Base-by-base conservation (phyloP, 2,888 invertebrate genomes). In the Thera britannica region DNA sequence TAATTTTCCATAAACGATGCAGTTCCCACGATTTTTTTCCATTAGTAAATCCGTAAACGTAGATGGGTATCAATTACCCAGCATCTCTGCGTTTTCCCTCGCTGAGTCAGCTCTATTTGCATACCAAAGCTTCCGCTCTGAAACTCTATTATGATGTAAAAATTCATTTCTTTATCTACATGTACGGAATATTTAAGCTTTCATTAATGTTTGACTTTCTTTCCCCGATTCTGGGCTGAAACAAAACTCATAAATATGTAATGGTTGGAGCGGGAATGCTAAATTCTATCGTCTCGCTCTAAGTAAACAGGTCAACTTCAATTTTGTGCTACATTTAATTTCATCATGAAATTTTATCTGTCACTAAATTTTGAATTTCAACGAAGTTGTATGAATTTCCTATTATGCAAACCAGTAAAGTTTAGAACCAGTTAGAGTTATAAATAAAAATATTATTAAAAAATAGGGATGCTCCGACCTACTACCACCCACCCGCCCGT, bases 191-290 rank as follows among this genome's bases (percentile, higher is more conserved):
- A 90, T 90, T 90, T 86, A 88, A 90, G 79, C 88, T 82, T 89
- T 90, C 90, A 92, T 92, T 92, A 92, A 92, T 92, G 87, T 92
- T 92, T 90, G 88, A 92, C 86, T 91, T 92, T 89, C 89, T 88
- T 89, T 85, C 85, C 79, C 83, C 87, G 88, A 90, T 90, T 68
- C 84, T 80, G 84, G 77, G 83, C 80, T 85, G 87, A 84, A 88
- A 90, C 88, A 88, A 86, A 87, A 81, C 88, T 93, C 92, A 93
- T 93, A 93, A 93, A 93, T 93, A 93, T 93, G 90, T 92, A 92
- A 90, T 86, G 83, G 82, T 79, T 75, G 79, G 80, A 85, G 85
- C 80, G 85, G 79, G 82, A 83, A 89, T 87, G 87, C 87, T 85
- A 90, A 90, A 88, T 84, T 85, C 78, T 81, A 79, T 80, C 80